Conservation (phyloP, 2,797 vertebrate genomes). For the Gymnothorax reevesii region DNA sequence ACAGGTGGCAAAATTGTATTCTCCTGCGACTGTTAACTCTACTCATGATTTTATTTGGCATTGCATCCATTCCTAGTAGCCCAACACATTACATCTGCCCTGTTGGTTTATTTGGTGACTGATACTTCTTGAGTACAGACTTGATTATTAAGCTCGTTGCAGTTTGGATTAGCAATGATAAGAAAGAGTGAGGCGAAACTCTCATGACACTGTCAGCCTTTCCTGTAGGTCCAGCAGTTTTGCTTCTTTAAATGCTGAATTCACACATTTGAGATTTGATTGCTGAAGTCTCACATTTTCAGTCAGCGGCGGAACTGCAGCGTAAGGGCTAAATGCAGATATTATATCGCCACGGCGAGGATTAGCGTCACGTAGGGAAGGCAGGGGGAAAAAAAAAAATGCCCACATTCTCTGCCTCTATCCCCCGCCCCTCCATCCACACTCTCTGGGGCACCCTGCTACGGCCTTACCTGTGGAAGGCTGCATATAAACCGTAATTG, state of each 20-base stretch:
- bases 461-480: slow-evolving; percentile 29
- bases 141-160: slow-evolving; percentile 61
- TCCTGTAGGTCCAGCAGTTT: background rate
- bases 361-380: too few relatives aligned
- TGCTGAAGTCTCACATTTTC: background rate
- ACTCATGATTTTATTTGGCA: background rate
- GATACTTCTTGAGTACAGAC: background rate
- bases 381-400: background rate
- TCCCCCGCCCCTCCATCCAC: background rate
- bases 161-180: background rate
- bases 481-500: slow-evolving; percentile 46
- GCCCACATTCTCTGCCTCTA: slow-evolving; percentile 20
- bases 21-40: background rate
- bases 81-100: background rate
- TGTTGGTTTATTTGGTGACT: background rate
- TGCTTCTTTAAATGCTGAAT: background rate
- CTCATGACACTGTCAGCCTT: background rate
- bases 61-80: background rate
- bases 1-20: background rate
- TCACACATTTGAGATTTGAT: too few relatives aligned
- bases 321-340: slow-evolving; percentile 22
- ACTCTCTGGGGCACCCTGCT: slow-evolving; percentile 36
- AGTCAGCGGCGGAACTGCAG: background rate
- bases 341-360: background rate
- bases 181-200: background rate